Conservation (phyloP, 2,797 vertebrate genomes). For the Scyliorhinus canicula region DNA sequence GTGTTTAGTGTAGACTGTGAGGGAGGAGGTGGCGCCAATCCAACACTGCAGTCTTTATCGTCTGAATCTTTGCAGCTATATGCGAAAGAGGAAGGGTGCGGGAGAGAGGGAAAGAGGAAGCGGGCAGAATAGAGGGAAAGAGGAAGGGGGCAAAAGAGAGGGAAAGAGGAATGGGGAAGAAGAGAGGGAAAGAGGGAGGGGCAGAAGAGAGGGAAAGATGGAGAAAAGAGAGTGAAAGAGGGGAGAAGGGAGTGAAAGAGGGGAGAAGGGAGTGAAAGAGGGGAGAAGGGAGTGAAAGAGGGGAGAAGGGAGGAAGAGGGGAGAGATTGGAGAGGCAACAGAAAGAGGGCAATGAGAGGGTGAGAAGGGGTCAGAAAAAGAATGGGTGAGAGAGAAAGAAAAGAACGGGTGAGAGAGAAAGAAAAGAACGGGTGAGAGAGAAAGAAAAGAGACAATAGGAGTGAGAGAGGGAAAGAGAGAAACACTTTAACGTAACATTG, state of each 20-base stretch:
- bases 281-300: neutral
- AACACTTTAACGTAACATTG: neutral
- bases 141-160: neutral
- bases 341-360: neutral
- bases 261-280: too few species aligned
- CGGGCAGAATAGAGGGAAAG: accelerated
- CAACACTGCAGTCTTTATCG: neutral
- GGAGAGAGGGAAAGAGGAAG: neutral
- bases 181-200: neutral
- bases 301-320: too few species aligned
- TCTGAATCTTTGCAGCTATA: constrained; percentile 22
- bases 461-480: neutral
- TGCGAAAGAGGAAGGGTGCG: neutral
- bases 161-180: neutral
- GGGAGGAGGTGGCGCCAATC: neutral
- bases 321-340: neutral
- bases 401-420: neutral
- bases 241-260: too few species aligned
- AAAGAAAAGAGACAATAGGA: neutral
- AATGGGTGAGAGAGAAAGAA: neutral
- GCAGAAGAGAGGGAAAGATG: neutral
- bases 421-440: neutral
- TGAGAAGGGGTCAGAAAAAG: too few species aligned
- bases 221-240: neutral
- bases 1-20: neutral